phyloP scores from a whole-genome alignment of 2,797 vertebrate species.

The Sarcoramphus papa region DNA sequence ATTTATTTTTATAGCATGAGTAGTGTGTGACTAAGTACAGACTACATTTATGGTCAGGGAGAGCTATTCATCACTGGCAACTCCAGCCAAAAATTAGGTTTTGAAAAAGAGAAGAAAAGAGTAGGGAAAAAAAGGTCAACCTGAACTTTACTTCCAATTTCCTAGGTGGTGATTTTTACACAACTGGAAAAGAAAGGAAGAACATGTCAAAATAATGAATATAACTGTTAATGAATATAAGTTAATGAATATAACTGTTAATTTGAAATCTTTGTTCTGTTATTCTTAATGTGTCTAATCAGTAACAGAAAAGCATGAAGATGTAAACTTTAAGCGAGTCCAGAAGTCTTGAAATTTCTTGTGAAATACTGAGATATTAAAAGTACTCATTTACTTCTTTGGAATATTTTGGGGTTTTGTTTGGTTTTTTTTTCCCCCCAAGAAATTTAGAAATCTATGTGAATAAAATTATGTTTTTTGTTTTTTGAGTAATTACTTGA shows the following conservation, averaged over 20 bases:
- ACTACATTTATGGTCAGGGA: neutral
- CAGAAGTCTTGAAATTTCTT: neutral
- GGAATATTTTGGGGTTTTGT: neutral
- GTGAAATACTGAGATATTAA: neutral
- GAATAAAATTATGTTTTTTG: neutral
- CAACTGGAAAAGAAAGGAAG: neutral
- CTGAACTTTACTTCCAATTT: neutral
- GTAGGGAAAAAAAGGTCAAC: accelerated
- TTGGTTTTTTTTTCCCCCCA: neutral
- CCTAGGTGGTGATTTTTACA: neutral
- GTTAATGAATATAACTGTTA: neutral
- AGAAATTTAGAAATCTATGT: neutral
- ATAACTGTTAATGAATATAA: too few relatives aligned
- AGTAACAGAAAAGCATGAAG: neutral
- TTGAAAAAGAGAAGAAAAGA: neutral
- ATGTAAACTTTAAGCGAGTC: neutral
- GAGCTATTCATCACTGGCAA: neutral
- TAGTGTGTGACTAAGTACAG: neutral
- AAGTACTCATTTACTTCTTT: neutral
- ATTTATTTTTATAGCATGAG: neutral
- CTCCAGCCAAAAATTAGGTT: neutral
- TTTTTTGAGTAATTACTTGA: neutral
- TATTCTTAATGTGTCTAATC: neutral
- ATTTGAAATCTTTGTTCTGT: neutral
- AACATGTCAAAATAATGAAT: neutral